Evolutionary conservation across 2,888 invertebrate genomes (phyloP), one percentile per base, ranked within the genome.

Genomic region (Brachyopa scutellaris): DNA sequence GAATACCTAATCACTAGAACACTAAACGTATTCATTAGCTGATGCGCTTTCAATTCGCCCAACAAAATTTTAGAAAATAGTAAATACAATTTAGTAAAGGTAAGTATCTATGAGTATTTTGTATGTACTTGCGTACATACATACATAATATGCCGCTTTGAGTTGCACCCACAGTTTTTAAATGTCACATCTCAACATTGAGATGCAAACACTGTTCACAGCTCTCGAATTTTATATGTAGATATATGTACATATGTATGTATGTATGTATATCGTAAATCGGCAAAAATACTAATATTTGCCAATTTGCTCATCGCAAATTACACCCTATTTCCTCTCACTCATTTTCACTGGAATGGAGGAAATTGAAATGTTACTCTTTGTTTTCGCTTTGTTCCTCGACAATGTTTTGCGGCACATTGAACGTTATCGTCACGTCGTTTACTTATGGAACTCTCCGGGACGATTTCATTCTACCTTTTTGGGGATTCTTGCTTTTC

Each of bases 351-450:
- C 51, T 51, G 31, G 8, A 19, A 51, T 29, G 21, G 51, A 51
- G 51, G 51, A 51, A 51, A 51, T 51, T 51, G 51, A 51, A 17
- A 51, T 51, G 13, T 51, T 51, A 51, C 51, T 51, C 51, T 51
- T 51, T 51, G 51, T 51, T 11, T 47, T 26, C 23, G 47, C 26
- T 47, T 47, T 23, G 47, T 26, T 47, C 51, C 29, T 51, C 29
- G 31, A 3, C 49, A 51, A 51, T 51, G 51, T 51, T n/a, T 51
- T 49, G 49, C 29, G 13, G 29, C 51, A 51, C 29, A 51, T 17
- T 31, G 29, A 31, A 51, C 51, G 51, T 51, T 31, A 51, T 51
- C 51, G 31, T 51, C 17, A 19, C 51, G 31, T 51, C 17, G 31
- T 51, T 51, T 51, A 31, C 51, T 26, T 47, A 47, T 26, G 47